A percentile compares a stretch with the other conserved stretches of the same genome.
phyloP scores from a whole-genome alignment of 1,140 invertebrate species.

The Orius insidiosus region DNA sequence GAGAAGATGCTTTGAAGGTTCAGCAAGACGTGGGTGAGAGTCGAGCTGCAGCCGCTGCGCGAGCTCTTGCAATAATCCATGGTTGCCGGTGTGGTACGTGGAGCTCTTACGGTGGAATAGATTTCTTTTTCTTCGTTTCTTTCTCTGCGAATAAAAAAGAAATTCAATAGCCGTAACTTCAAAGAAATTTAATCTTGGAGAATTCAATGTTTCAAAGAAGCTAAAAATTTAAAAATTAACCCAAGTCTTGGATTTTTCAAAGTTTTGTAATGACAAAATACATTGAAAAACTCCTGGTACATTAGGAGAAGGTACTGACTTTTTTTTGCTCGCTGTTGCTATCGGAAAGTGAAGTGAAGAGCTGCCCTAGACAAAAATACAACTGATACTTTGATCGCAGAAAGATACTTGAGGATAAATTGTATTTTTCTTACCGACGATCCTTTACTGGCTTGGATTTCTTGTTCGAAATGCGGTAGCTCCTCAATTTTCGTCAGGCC shows the following conservation, averaged over 20 bases:
- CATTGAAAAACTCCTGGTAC: background rate
- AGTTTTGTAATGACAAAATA: no score
- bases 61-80: constrained; percentile 22
- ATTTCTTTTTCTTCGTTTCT: constrained; percentile 42
- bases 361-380: constrained; percentile 63
- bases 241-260: no score
- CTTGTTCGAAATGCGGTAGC: constrained; percentile 63
- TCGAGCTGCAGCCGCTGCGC: constrained; percentile 20
- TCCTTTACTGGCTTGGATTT: constrained; percentile 7
- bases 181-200: constrained; percentile 1
- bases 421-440: constrained; percentile 6
- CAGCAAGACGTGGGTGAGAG: constrained; percentile 21
- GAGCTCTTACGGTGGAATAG: constrained; percentile 61
- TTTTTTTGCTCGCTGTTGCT: constrained; percentile 47
- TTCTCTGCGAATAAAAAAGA: constrained; percentile 35
- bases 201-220: background rate
- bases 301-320: constrained; percentile 26
- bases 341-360: constrained; percentile 49
- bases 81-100: constrained; percentile 40
- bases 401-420: constrained; percentile 1
- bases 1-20: constrained; percentile 25
- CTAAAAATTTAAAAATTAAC: no score
- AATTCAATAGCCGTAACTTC: background rate
- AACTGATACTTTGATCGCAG: constrained; percentile 38
- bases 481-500: constrained; percentile 65